Conservation (phyloP, 2,888 invertebrate species). For the Helleia helle region DNA sequence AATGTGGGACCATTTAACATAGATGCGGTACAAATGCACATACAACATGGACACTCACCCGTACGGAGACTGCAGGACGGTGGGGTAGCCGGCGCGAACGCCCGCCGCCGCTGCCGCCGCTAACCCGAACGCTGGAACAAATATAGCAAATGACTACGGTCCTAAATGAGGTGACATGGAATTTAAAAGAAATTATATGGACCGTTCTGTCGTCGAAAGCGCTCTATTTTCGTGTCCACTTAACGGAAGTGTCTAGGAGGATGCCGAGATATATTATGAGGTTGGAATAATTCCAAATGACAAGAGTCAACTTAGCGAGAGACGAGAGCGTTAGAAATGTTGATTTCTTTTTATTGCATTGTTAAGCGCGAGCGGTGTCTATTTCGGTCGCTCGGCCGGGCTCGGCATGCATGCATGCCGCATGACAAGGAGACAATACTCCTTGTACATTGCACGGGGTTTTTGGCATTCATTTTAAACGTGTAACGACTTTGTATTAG, state of each 20-base stretch:
- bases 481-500: constrained; percentile 7
- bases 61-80: constrained; percentile 85
- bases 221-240: constrained; percentile 56
- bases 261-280: constrained; percentile 51
- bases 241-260: constrained; percentile 61
- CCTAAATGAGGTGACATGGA: constrained; percentile 7
- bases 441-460: constrained; percentile 63
- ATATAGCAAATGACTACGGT: constrained; percentile 14
- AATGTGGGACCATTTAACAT: constrained; percentile 71
- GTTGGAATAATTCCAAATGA: constrained; percentile 68
- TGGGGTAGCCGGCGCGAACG: constrained; percentile 84
- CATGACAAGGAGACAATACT: constrained; percentile 67
- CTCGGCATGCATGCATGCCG: constrained; percentile 55
- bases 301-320: constrained; percentile 69
- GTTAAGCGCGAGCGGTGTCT: constrained; percentile 63
- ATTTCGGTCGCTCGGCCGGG: constrained; percentile 68
- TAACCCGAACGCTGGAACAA: constrained; percentile 61
- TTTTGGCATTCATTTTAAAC: constrained; percentile 37
- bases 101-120: constrained; percentile 76
- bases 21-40: constrained; percentile 45
- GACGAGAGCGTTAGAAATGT: constrained; percentile 60
- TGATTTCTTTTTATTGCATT: constrained; percentile 74
- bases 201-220: constrained; percentile 39
- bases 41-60: constrained; percentile 78
- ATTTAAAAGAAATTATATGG: constrained; percentile 30